Evolutionary conservation across 2,888 invertebrate species (phyloP).

Genomic region (Cerastis rubricosa): DNA sequence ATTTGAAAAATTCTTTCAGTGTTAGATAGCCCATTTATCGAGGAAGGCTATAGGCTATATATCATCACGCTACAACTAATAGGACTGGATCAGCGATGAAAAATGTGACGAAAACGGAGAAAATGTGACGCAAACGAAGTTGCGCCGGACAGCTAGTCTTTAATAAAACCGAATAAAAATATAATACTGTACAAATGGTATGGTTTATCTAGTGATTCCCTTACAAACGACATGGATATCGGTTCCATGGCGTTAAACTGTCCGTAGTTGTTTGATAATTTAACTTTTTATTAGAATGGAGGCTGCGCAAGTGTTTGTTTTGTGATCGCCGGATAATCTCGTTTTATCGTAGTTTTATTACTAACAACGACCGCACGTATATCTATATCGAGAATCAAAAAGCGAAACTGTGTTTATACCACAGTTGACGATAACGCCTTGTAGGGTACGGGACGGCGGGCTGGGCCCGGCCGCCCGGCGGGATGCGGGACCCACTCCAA

Average conservation of each 20-base stretch:
- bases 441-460: constrained; percentile 43
- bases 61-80: no score
- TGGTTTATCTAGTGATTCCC: constrained; percentile 38
- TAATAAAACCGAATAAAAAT: no score
- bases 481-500: constrained; percentile 64
- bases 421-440: constrained; percentile 69
- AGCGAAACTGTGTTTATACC: constrained; percentile 76
- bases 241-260: constrained; percentile 60
- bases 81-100: no score
- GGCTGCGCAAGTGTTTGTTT: constrained; percentile 60
- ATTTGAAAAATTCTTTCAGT: no score
- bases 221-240: constrained; percentile 53
- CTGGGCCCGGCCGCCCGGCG: no score
- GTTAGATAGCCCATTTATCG: no score
- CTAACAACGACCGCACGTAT: constrained; percentile 61
- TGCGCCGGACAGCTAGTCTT: no score
- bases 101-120: no score
- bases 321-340: constrained; percentile 62
- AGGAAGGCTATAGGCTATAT: no score
- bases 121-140: no score
- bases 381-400: constrained; percentile 68
- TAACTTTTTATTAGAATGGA: constrained; percentile 64
- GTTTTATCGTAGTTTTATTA: constrained; percentile 70
- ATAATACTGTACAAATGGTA: constrained; percentile 53
- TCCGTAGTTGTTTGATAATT: constrained; percentile 63